phyloP scores from a whole-genome alignment of 2,797 vertebrate species.

The Silurus aristotelis region DNA sequence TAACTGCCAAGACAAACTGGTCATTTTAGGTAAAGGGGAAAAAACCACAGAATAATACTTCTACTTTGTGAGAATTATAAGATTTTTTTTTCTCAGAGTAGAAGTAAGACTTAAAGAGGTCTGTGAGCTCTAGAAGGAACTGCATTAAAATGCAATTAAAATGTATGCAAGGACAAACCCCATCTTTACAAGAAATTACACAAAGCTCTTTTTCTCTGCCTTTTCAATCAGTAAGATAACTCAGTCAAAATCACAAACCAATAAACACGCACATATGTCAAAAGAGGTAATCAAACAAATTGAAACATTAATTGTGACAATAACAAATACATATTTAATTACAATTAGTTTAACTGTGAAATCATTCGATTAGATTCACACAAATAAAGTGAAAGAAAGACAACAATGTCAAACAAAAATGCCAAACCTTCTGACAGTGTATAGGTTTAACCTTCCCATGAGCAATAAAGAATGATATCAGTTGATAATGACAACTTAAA shows the following conservation, averaged over 20 bases:
- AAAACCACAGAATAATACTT: background rate
- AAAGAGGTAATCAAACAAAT: background rate
- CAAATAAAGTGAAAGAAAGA: background rate
- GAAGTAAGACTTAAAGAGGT: slow-evolving; percentile 4
- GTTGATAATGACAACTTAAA: background rate
- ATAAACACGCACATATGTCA: background rate
- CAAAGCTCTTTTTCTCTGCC: background rate
- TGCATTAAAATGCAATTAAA: slow-evolving; percentile 15
- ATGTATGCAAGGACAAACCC: background rate
- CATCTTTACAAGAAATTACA: background rate
- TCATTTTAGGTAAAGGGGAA: background rate
- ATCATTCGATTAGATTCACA: background rate
- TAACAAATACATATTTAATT: slow-evolving; percentile 1
- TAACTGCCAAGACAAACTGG: background rate
- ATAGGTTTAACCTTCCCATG: background rate
- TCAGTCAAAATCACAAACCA: slow-evolving; percentile 7
- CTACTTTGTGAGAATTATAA: background rate
- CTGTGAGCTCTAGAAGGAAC: background rate
- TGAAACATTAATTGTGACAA: background rate
- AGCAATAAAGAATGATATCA: background rate
- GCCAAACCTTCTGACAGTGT: too few species aligned
- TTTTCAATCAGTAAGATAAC: background rate
- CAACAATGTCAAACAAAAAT: background rate
- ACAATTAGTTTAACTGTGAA: background rate
- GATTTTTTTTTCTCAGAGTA: background rate